These are phyloP conservation scores for Nesoenas mayeri DNA, from an alignment of 2,113 vertebrate species.

Conservation along the genomic window DNA sequence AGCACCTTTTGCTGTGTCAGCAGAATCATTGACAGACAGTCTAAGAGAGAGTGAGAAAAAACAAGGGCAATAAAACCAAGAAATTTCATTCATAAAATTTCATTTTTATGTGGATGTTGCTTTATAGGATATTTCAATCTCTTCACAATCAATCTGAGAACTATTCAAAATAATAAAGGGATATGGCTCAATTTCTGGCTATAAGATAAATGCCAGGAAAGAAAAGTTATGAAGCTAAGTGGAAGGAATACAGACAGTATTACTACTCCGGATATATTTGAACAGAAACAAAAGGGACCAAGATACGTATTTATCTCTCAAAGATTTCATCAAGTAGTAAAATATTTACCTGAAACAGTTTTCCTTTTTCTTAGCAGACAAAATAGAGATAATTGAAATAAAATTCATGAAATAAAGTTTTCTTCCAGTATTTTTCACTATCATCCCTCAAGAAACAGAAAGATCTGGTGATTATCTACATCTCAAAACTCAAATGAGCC, in stretches of 20 bases:
- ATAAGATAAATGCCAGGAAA: not conserved
- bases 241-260: not conserved
- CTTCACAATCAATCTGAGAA: not conserved
- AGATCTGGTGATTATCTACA: not conserved
- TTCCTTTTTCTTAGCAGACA: not conserved
- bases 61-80: not conserved
- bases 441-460: not conserved
- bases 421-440: not conserved
- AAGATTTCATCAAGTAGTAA: not conserved
- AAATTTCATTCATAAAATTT: slow-evolving; percentile 21
- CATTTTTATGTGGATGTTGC: not conserved
- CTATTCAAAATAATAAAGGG: slow-evolving; percentile 27
- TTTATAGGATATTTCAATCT: slow-evolving; percentile 13
- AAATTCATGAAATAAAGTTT: not conserved
- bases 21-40: not conserved
- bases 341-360: not conserved
- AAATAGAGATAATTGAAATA: slow-evolving; percentile 1
- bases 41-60: not conserved
- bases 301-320: not conserved
- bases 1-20: not conserved
- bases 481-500: not conserved
- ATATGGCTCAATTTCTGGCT: not conserved
- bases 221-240: not conserved
- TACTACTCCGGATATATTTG: not conserved
- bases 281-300: slow-evolving; percentile 8